Evolutionary conservation across 2,888 invertebrate genomes (phyloP).

Genomic region (Drosophila macrothrix): DNA sequence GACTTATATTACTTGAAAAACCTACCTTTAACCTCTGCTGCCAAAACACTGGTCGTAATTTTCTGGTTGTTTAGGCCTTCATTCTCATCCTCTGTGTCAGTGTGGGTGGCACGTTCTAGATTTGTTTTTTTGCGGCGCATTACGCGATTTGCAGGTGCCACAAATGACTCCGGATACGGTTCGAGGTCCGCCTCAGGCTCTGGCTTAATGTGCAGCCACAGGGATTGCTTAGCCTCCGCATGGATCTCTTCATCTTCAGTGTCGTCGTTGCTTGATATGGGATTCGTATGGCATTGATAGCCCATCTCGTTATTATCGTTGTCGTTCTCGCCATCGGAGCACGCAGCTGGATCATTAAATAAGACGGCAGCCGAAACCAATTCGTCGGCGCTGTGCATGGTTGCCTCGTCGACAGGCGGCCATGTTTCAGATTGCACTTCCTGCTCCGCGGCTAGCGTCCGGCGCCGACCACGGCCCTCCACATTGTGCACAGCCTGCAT

Average conservation of each 20-base stretch:
- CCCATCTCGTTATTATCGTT: slow-evolving; percentile 48
- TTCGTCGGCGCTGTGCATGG: slow-evolving; percentile 62
- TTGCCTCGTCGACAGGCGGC: slow-evolving; percentile 42
- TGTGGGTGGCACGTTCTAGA: not conserved
- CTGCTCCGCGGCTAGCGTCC: slow-evolving; percentile 17
- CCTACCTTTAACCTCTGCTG: slow-evolving; percentile 48
- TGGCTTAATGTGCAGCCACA: slow-evolving; percentile 71
- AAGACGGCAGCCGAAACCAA: slow-evolving; percentile 59
- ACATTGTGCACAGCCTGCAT: slow-evolving; percentile 84
- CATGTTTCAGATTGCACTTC: slow-evolving; percentile 23
- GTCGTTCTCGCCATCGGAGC: slow-evolving; percentile 33
- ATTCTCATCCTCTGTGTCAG: slow-evolving; percentile 10
- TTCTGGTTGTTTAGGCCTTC: not conserved
- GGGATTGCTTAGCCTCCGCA: slow-evolving; percentile 56
- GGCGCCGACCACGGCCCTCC: slow-evolving; percentile 7
- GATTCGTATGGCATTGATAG: slow-evolving; percentile 71
- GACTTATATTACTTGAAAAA: not conserved
- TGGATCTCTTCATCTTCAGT: slow-evolving; percentile 57
- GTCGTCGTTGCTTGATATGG: slow-evolving; percentile 81
- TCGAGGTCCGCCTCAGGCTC: slow-evolving; percentile 49
- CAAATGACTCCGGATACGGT: not conserved
- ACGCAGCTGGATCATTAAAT: slow-evolving; percentile 38
- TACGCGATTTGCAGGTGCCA: slow-evolving; percentile 17
- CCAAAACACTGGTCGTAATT: not conserved
- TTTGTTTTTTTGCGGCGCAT: slow-evolving; percentile 34